Evolutionary conservation across 2,113 vertebrate genomes (phyloP).

Genomic region (Callorhinus ursinus): DNA sequence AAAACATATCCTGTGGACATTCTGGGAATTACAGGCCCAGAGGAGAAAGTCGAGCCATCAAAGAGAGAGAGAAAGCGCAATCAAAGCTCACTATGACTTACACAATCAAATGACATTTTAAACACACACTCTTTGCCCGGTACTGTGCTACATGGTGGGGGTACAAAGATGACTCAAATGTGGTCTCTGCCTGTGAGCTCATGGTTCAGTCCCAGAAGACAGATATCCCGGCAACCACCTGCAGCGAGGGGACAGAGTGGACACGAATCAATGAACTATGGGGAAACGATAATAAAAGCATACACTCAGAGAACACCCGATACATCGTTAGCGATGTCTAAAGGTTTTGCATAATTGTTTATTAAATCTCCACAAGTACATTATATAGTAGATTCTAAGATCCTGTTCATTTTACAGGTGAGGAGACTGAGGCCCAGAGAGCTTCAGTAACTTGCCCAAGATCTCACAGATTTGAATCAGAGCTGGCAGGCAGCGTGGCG

Average conservation of each 20-base stretch:
- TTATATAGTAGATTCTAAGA: background rate
- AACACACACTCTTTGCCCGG: background rate
- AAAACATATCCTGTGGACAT: background rate
- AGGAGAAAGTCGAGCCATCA: background rate
- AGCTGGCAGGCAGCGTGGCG: background rate
- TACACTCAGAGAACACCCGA: background rate
- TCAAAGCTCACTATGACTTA: background rate
- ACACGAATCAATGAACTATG: background rate
- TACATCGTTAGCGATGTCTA: background rate
- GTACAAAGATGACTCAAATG: background rate
- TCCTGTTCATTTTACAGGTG: background rate
- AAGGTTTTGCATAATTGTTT: background rate
- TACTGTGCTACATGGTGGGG: background rate
- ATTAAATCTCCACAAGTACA: background rate
- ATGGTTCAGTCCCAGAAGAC: background rate
- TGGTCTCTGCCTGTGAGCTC: background rate
- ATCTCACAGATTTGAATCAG: background rate
- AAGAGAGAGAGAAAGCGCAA: background rate
- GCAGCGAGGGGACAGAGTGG: background rate
- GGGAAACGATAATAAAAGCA: background rate
- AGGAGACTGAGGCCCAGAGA: background rate
- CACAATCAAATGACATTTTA: background rate
- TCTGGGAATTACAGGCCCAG: background rate
- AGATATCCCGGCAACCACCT: background rate
- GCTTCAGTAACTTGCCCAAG: background rate